Percentiles rank a stretch among this genome's conserved stretches.
Evolutionary conservation across 2,888 invertebrate genomes (phyloP).

Genomic region (Ceramica pisi): DNA sequence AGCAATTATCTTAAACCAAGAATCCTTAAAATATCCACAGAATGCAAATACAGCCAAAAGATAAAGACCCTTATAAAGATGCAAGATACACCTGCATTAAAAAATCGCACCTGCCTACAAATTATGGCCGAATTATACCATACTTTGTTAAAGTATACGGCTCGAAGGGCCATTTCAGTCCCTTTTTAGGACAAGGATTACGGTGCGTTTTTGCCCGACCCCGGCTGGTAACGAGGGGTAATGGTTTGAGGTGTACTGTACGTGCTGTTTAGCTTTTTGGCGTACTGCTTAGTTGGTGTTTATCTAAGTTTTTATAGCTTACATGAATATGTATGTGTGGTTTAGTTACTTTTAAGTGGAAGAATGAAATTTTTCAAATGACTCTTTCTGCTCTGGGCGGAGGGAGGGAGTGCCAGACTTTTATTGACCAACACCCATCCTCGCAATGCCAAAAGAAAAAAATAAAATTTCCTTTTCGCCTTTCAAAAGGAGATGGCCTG

Average conservation of each 20-base stretch:
- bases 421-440: no score
- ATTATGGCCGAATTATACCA: constrained; percentile 35
- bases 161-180: constrained; percentile 9
- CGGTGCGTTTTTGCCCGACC: constrained; percentile 35
- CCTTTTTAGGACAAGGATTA: constrained; percentile 31
- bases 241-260: constrained; percentile 18
- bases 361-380: neutral
- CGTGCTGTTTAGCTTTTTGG: constrained; percentile 16
- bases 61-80: constrained; percentile 38
- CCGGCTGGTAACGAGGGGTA: constrained; percentile 19
- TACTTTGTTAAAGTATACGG: constrained; percentile 40
- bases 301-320: constrained; percentile 5
- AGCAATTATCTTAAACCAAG: constrained; percentile 5
- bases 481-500: neutral
- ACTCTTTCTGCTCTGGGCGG: no score
- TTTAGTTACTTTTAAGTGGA: neutral
- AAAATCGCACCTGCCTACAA: constrained; percentile 52
- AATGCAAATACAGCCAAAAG: constrained; percentile 26
- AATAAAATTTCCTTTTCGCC: neutral
- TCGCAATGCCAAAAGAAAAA: no score
- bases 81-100: constrained; percentile 37
- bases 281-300: constrained; percentile 28
- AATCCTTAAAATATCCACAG: neutral
- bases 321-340: neutral
- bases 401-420: no score